These are phyloP conservation scores for Apodemus agrarius DNA, from an alignment of 2,797 vertebrate genomes.

Conservation along the genomic window DNA sequence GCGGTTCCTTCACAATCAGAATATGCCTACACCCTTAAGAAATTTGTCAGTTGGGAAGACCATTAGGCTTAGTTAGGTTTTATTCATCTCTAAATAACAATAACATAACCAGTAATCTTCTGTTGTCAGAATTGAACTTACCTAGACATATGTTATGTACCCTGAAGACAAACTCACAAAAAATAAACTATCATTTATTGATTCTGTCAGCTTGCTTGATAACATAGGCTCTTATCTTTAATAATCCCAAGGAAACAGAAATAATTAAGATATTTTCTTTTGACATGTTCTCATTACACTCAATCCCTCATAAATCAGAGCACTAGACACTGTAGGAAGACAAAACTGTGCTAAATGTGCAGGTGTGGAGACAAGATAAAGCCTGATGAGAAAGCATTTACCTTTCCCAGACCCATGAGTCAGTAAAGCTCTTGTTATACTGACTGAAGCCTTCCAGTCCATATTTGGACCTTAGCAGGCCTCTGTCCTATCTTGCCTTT, in stretches of 20 bases:
- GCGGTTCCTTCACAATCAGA: background rate
- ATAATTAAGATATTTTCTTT: constrained; percentile 41
- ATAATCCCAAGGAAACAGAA: constrained; percentile 35
- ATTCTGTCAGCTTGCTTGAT: constrained; percentile 55
- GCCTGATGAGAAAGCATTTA: background rate
- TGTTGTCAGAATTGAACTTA: constrained; percentile 50
- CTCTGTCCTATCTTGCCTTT: background rate
- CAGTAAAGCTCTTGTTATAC: background rate
- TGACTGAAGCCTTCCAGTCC: background rate
- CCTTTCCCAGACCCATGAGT: background rate
- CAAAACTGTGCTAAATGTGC: background rate
- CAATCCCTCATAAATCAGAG: constrained; percentile 1
- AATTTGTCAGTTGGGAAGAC: background rate
- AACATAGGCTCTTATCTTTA: constrained; percentile 24
- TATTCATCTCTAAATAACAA: constrained; percentile 54
- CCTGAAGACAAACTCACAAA: background rate
- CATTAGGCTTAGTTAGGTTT: background rate
- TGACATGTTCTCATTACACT: constrained; percentile 15
- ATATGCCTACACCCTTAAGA: background rate
- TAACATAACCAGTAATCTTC: background rate
- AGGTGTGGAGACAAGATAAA: background rate
- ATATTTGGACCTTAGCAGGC: background rate
- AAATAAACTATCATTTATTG: background rate
- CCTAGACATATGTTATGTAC: background rate
- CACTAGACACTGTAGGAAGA: background rate